A percentile compares a stretch with the other conserved stretches of the same genome.
Evolutionary conservation across 2,797 vertebrate species (phyloP).

Genomic region (Threskiornis aethiopicus): DNA sequence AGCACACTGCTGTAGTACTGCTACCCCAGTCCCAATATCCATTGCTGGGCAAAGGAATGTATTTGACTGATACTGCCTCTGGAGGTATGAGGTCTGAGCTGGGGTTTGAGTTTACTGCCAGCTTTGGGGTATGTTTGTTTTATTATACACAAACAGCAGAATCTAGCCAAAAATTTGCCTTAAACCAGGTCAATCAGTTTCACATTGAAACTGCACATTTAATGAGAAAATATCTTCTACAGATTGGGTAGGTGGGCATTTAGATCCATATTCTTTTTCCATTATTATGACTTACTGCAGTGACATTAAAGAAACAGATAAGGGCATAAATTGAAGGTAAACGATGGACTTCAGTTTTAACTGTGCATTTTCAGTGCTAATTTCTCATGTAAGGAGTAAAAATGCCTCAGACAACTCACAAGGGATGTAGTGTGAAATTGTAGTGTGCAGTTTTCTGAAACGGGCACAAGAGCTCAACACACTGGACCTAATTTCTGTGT

Average conservation of each 20-base stretch:
- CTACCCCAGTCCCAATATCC: background rate
- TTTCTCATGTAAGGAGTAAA: background rate
- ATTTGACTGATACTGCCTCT: background rate
- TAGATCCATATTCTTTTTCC: background rate
- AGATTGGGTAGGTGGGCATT: background rate
- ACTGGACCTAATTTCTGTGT: constrained; percentile 8
- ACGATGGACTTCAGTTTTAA: background rate
- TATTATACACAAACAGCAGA: background rate
- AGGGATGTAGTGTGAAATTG: background rate
- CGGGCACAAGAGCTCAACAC: background rate
- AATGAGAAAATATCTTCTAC: background rate
- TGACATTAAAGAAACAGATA: background rate
- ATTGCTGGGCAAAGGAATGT: background rate
- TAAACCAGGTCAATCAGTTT: constrained; percentile 20
- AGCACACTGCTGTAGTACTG: background rate
- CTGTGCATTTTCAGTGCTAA: background rate
- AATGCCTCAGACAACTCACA: background rate
- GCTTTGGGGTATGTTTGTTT: background rate
- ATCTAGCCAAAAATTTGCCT: background rate
- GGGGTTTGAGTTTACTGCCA: background rate
- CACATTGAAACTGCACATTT: background rate
- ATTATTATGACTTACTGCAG: background rate
- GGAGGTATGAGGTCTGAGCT: background rate
- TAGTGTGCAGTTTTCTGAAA: background rate
- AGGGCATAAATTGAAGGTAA: background rate